These are phyloP conservation scores for Whitmania pigra DNA, from an alignment of 1,140 invertebrate species.

Conservation along the genomic window DNA sequence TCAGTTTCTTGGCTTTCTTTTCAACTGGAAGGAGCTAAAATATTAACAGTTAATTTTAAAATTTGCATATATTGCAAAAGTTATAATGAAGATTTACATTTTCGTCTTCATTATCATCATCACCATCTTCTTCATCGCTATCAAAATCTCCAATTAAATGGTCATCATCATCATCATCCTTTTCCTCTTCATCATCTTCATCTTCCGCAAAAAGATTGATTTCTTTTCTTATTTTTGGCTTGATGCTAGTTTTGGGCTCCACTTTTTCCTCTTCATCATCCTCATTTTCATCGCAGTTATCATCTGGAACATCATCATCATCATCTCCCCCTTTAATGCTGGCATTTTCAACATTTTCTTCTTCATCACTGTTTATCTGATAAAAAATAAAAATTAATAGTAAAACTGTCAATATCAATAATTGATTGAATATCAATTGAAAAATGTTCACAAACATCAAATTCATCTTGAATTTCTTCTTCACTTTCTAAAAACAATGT, in stretches of 20 bases:
- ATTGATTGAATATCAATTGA: too few species aligned
- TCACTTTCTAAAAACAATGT: slow-evolving; percentile 19
- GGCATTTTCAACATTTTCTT: slow-evolving; percentile 32
- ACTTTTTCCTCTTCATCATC: slow-evolving; percentile 28
- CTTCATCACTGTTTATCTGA: slow-evolving; percentile 40
- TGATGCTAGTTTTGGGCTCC: slow-evolving; percentile 17
- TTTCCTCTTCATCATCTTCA: not conserved
- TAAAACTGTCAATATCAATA: not conserved
- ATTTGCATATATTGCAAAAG: not conserved
- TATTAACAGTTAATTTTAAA: not conserved
- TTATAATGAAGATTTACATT: not conserved
- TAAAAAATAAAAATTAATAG: slow-evolving; percentile 4
- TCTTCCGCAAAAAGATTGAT: too few species aligned
- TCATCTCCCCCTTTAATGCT: slow-evolving; percentile 25
- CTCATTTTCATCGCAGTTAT: slow-evolving; percentile 8
- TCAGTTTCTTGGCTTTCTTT: slow-evolving; percentile 65
- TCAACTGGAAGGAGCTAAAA: slow-evolving; percentile 63
- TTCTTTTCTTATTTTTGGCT: slow-evolving; percentile 5
- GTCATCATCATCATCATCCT: slow-evolving; percentile 26
- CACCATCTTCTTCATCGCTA: slow-evolving; percentile 15
- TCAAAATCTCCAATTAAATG: slow-evolving; percentile 8
- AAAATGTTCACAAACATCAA: slow-evolving; percentile 47
- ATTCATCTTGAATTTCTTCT: slow-evolving; percentile 36
- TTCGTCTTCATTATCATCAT: not conserved
- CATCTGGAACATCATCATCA: slow-evolving; percentile 20